These are phyloP conservation scores for Nothoprocta pentlandii DNA, from an alignment of 2,113 vertebrate species.

Conservation along the genomic window DNA sequence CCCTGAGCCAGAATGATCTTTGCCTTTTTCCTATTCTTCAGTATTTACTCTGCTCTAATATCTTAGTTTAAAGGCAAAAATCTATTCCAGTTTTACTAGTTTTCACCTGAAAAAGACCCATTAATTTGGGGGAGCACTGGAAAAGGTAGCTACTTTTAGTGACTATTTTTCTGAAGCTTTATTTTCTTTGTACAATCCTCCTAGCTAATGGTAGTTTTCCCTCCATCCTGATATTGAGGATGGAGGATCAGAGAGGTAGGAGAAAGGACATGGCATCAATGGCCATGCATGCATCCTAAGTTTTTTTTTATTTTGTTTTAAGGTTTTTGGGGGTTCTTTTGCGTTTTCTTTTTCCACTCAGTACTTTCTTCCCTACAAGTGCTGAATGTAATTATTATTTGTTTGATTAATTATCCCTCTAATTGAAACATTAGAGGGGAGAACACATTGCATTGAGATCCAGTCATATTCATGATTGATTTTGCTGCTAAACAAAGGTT, in stretches of 20 bases:
- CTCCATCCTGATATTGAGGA: neutral
- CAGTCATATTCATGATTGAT: neutral
- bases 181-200: neutral
- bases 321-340: too few species aligned
- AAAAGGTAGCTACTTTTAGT: accelerated
- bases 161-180: neutral
- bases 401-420: neutral
- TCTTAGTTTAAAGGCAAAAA: neutral
- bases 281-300: neutral
- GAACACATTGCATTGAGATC: neutral
- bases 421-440: neutral
- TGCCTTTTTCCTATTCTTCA: neutral
- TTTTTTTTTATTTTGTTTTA: neutral
- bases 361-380: neutral
- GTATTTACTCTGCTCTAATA: neutral
- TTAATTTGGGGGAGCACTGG: neutral
- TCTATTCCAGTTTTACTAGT: neutral
- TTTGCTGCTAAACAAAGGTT: neutral
- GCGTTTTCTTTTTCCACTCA: neutral
- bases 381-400: neutral
- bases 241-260: neutral
- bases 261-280: neutral
- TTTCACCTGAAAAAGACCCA: neutral
- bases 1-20: neutral
- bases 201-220: neutral